Base-by-base conservation (phyloP, 2,113 vertebrate species). In the Helogale parvula region DNA sequence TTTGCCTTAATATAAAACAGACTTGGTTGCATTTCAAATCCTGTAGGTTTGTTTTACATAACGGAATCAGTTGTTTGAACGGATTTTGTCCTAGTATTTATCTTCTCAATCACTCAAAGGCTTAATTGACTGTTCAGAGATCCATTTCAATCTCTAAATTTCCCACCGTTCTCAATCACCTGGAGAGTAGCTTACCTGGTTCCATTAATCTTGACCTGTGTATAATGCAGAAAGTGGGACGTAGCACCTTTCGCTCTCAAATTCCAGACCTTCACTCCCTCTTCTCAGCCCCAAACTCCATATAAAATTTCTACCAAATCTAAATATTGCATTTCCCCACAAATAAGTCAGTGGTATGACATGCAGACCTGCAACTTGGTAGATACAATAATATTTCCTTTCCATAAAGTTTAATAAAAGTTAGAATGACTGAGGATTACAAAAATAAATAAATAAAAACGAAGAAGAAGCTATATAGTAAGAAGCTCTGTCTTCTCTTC, bases 121-220 rank as follows among this genome's bases (percentile, higher is more conserved):
- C 96, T 96, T 97, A 88, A 97, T 63, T 97, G 97, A 96, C 94
- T 92, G 90, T 25, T 93, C 69, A 68, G 68, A 96, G 96, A 97
- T 97, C 92, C 84, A 93, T 98, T 98, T 98, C 97, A 95, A 33
- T 79, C 90, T 94, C 95, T 71, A 96, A 90, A 94, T 94, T 98
- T 98, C 98, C 98, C 98, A 98, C 96, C 97, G 95, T 98, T 97
- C 97, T 98, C 98, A 97, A 41, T 98, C 97, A 94, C 97, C 80
- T 94, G 71, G 50, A 69, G 88, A 87, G 92, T 95, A 94, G 96
- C 68, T 95, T 94, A 95, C 93, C 96, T 94, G 76, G 66, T 72
- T 92, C 95, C 97, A 97, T 96, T 98, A 96, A 96, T 94, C 96
- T 35, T 94, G 96, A 97, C 95, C 97, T 92, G 91, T 29, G 80